These are phyloP conservation scores for Temnothorax unifasciatus DNA, from an alignment of 2,888 invertebrate genomes.

Conservation along the genomic window DNA sequence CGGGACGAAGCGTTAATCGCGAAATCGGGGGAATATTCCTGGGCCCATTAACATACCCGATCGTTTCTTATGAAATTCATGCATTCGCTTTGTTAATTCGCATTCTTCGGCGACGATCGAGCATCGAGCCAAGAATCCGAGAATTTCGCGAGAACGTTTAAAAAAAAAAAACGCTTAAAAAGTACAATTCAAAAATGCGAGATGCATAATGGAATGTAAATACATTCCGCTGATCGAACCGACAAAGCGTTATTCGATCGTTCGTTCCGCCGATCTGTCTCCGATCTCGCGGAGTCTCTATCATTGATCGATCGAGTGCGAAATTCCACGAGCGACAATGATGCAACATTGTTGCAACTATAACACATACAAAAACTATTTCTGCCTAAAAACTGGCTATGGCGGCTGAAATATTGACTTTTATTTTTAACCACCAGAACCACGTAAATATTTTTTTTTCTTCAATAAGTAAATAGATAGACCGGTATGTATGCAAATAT, in stretches of 20 bases:
- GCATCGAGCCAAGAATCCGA: neutral
- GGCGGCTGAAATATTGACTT: neutral
- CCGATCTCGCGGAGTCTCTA: neutral
- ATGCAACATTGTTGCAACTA: constrained; percentile 28
- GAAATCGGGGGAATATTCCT: neutral
- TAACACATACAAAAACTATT: neutral
- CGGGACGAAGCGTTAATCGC: neutral
- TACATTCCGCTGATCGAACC: constrained; percentile 32
- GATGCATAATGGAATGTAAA: constrained; percentile 17
- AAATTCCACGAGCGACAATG: constrained; percentile 25
- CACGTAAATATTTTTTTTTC: constrained; percentile 2
- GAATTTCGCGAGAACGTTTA: neutral
- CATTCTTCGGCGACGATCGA: neutral
- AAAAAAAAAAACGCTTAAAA: neutral
- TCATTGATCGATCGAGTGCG: constrained; percentile 37
- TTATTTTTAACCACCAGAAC: constrained; percentile 3
- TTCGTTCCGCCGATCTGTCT: neutral
- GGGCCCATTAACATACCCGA: constrained; percentile 15
- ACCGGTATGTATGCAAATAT: neutral
- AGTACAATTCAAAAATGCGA: neutral
- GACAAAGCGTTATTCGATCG: constrained; percentile 35
- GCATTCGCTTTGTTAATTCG: neutral
- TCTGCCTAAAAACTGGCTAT: neutral
- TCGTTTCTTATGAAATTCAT: neutral
- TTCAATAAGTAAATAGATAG: constrained; percentile 1